Evolutionary conservation across 2,797 vertebrate species (phyloP), one percentile per base, ranked within the genome.

Genomic region (Triplophysa bombifrons): DNA sequence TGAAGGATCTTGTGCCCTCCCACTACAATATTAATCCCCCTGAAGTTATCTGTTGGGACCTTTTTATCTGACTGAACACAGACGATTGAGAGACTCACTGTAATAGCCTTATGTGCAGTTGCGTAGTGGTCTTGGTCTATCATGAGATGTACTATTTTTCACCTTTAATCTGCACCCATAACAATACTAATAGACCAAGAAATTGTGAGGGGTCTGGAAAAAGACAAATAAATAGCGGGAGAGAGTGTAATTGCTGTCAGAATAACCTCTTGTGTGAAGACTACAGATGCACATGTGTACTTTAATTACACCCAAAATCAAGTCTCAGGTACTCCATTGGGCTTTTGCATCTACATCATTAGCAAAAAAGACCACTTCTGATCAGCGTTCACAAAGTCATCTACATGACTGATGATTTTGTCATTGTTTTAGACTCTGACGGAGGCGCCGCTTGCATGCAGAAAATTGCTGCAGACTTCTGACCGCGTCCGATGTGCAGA

Each of bases 291-390:
- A 74, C 74, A 72, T 66, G 58, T 80, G 83, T 84, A 80, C 72
- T 38, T 81, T 85, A 90, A 91, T 91, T 89, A 90, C 69, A 80
- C 63, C 41, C 72, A 75, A 72, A 0, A 9, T 76, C 44, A 80
- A 66, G 80, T 84, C 82, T 85, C 85, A 55, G 58, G 79, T 87
- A 85, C 89, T 84, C 68, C 63, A 88, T 82, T 80, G 76, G 82
- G 84, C 83, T 80, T 83, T 75, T 87, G 83, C 87, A 87, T 88
- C 88, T 89, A 85, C 81, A 87, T 83, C 72, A 76, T 71, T 77
- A 74, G 85, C 85, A 88, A 74, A 83, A 72, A 53, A 83, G 78
- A 61, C 48, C 41, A 56, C 51, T 71, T 8, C 64, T 71, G 44
- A 75, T 72, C 72, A 55, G 53, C 56, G 13, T 53, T 61, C 17